These are phyloP conservation scores for Microctonus hyperodae DNA, from an alignment of 2,888 invertebrate species.

Conservation along the genomic window DNA sequence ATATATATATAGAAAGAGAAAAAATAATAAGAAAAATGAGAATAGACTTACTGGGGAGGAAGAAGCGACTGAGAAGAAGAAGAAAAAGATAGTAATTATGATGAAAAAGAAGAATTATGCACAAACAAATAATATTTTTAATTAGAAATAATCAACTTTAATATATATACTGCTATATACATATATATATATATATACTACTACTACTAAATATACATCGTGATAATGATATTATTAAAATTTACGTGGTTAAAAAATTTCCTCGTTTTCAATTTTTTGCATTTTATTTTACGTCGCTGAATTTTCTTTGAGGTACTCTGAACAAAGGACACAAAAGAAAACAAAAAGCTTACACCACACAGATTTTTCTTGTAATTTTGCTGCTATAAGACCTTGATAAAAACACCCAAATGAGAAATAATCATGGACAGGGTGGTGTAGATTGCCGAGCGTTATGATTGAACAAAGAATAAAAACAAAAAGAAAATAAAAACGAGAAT, in stretches of 20 bases:
- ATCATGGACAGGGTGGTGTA: constrained; percentile 22
- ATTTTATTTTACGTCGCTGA: neutral
- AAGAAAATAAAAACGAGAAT: neutral
- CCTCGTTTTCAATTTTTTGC: neutral
- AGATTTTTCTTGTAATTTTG: constrained; percentile 12
- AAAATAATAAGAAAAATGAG: constrained; percentile 21
- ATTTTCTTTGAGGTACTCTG: neutral
- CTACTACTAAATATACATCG: no score
- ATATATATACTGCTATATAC: no score
- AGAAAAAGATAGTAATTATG: neutral
- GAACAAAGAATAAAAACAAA: constrained; percentile 13
- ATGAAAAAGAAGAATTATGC: neutral
- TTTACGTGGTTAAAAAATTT: no score
- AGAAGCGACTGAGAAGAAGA: neutral
- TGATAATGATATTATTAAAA: no score
- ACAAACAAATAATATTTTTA: no score
- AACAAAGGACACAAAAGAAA: neutral
- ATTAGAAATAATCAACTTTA: no score
- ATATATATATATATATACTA: no score
- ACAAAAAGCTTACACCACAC: neutral
- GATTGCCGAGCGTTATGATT: constrained; percentile 16
- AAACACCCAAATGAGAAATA: constrained; percentile 26
- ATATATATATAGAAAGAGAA: no score
- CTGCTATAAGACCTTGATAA: constrained; percentile 21
- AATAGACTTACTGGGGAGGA: neutral